These are phyloP conservation scores for Platypus cylindrus DNA, from an alignment of 2,888 invertebrate genomes.

Conservation along the genomic window DNA sequence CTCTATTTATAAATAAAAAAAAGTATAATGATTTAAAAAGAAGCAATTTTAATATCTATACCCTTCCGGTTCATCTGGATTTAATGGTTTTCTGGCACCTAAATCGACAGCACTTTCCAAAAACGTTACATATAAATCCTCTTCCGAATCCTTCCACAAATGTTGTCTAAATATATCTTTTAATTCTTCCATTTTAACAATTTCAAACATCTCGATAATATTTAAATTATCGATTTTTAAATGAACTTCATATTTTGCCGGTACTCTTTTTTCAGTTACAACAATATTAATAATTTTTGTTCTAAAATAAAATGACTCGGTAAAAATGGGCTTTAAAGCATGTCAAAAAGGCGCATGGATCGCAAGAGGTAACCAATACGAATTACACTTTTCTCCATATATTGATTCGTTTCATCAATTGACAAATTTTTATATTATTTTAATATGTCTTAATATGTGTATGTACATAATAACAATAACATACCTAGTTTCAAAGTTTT, in stretches of 20 bases:
- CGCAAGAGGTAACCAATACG: too few relatives aligned
- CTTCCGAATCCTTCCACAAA: slow-evolving; percentile 64
- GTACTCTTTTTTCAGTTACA: slow-evolving; percentile 51
- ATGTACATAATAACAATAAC: slow-evolving; percentile 39
- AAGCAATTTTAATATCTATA: slow-evolving; percentile 27
- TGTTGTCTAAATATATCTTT: slow-evolving; percentile 64
- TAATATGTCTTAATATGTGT: too few relatives aligned
- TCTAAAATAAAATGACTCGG: slow-evolving; percentile 1
- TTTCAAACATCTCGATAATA: slow-evolving; percentile 75
- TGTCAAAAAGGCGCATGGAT: too few relatives aligned
- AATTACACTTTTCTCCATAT: too few relatives aligned
- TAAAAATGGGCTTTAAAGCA: background rate
- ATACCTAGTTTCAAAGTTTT: slow-evolving; percentile 62
- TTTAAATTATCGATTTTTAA: slow-evolving; percentile 83
- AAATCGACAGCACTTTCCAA: slow-evolving; percentile 74
- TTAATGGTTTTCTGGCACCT: slow-evolving; percentile 69
- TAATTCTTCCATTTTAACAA: slow-evolving; percentile 53
- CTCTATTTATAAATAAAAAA: slow-evolving; percentile 35
- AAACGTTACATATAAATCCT: slow-evolving; percentile 69
- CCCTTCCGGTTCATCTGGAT: slow-evolving; percentile 81
- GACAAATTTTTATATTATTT: too few relatives aligned
- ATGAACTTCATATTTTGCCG: slow-evolving; percentile 65
- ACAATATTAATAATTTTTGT: slow-evolving; percentile 33
- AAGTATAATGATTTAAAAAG: slow-evolving; percentile 1
- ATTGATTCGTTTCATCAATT: too few relatives aligned